These are phyloP conservation scores for Puntigrus tetrazona DNA, from an alignment of 2,113 vertebrate genomes.

Conservation along the genomic window DNA sequence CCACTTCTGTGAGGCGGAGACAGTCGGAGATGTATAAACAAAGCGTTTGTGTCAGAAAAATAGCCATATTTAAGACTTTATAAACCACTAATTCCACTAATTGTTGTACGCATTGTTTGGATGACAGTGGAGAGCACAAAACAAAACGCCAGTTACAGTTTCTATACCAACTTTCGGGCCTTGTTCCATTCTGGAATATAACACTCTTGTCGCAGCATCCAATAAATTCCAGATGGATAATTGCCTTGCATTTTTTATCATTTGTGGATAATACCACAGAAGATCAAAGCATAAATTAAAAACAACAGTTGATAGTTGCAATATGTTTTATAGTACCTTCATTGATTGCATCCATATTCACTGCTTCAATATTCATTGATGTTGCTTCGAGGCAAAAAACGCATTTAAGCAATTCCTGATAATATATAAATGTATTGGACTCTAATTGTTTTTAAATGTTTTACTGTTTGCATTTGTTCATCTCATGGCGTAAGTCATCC, in stretches of 20 bases:
- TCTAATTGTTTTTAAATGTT: not conserved
- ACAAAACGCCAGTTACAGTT: not conserved
- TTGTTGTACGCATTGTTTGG: too few relatives aligned
- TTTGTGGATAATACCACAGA: not conserved
- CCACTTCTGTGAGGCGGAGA: not conserved
- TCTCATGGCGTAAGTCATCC: not conserved
- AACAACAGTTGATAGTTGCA: not conserved
- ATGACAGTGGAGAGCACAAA: too few relatives aligned
- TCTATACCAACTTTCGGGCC: not conserved
- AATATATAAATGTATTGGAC: not conserved
- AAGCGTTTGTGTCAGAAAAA: too few relatives aligned
- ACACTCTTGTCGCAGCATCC: not conserved
- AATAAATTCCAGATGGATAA: not conserved
- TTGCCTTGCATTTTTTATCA: not conserved
- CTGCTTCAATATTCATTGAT: not conserved
- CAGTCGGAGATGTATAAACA: not conserved
- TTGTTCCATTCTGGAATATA: not conserved
- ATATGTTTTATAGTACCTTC: not conserved
- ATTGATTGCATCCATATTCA: not conserved
- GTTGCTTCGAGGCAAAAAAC: not conserved
- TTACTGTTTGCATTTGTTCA: not conserved
- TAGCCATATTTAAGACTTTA: too few relatives aligned
- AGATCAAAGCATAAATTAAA: not conserved
- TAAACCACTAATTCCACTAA: too few relatives aligned
- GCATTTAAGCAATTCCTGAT: not conserved